Base-by-base conservation (phyloP, 35 echinoderm and acorn worm genomes). In the Nesometra sesokonis region DNA sequence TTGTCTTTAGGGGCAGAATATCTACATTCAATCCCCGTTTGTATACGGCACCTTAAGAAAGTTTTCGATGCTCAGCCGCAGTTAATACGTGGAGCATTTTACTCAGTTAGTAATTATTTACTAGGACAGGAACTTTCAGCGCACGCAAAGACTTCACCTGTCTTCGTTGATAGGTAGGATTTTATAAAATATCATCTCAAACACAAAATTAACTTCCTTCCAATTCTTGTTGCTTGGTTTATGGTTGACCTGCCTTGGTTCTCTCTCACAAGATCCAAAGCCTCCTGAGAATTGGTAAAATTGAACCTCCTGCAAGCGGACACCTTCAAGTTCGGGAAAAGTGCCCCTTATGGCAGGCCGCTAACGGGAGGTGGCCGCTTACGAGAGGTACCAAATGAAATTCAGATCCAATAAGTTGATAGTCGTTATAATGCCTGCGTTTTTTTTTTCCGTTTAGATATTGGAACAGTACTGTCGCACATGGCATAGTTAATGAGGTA, bases 381-480 rank as follows among this genome's bases (percentile, higher is more conserved):
- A n/a, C n/a, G n/a, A n/a, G n/a, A n/a, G n/a, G n/a, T n/a, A 7
- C 15, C 15, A 43, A 7, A 15, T 43, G 15, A 43, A 43, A 43
- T 4, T 15, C 15, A 43, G 4, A 7, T 43, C 5, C 38, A 15
- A 7, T 4, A 7, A 7, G 38, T 43, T 43, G 38, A 43, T 43
- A 4, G 15, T 43, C 5, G 5, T 15, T 43, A 43, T 43, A 7
- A 7, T 43, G 38, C 15, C 15, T 43, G 38, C 15, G 38, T 43
- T 43, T 43, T 43, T 43, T 7, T 7, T 7, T 7, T 43, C 15
- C 5, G 38, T 43, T 43, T 43, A 93, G 91, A 19, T 93, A 87
- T 78, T 93, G 91, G 91, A 88, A 93, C 38, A 93, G 91, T 31
- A 88, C 86, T 31, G 86, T 82, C 23, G 91, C 91, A 29, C 88